Base-by-base conservation (phyloP, 1,140 invertebrate species). In the Tetramorium simillimum region DNA sequence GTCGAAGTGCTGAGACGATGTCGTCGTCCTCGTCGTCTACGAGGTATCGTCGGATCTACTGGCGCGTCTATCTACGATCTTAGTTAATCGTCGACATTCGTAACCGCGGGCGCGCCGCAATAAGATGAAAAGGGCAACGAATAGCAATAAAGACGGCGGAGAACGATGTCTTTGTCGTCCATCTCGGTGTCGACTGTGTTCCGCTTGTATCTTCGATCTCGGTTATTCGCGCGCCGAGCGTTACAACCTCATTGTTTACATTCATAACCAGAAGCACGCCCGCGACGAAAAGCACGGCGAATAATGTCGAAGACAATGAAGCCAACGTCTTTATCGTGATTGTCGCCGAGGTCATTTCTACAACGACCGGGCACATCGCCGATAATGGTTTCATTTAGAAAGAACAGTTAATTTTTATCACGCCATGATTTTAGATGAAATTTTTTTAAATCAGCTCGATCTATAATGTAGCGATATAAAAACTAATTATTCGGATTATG, bases 61-160 rank as follows among this genome's bases (percentile, higher is more conserved):
- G 46, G 63, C 40, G 53, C 53, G 87, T 88, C 87, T 91, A 93
- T 92, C 88, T 92, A 63, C 53, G 62, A 93, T 92, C 91, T 91
- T 89, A 67, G 91, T 92, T 93, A 93, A 93, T 93, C 91, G 92
- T 88, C 82, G 67, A 67, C 84, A 82, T 91, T 90, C 89, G 88
- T 87, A 82, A 90, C 90, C 89, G 72, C 49, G 53, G 24, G 51
- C 62, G 73, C 89, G 76, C 51, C 60, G 67, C 77, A 58, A 80
- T 69, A 73, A 53, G 49, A 82, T 80, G 56, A 90, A 87, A 91
- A 86, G 87, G 63, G 37, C 88, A 88, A 86, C 90, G 78, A 86
- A 62, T 67, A 72, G 88, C 73, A 88, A 88, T 84, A 78, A 90
- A 84, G 89, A 85, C 85, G 81, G 62, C 65, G 60, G 46, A 75